phyloP scores from a whole-genome alignment of 1,140 invertebrate species.

The Zaprionus vittiger region DNA sequence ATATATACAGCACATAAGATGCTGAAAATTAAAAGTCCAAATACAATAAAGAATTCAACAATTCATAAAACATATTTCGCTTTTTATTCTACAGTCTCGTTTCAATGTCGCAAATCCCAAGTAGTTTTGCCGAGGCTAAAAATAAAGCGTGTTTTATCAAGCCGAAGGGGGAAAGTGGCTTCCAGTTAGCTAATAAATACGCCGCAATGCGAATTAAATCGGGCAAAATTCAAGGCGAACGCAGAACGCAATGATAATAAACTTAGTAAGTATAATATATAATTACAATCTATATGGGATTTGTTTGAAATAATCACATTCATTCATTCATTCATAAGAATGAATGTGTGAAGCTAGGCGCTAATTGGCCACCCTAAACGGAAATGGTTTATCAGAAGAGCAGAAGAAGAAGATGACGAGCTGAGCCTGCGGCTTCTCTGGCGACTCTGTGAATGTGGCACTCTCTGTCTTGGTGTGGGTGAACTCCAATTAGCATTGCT shows the following conservation, averaged over 20 bases:
- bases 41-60: neutral
- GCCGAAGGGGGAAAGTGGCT: slow-evolving; percentile 52
- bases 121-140: slow-evolving; percentile 30
- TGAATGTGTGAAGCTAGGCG: slow-evolving; percentile 39
- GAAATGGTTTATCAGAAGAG: slow-evolving; percentile 67
- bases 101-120: neutral
- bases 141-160: slow-evolving; percentile 56
- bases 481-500: slow-evolving; percentile 79
- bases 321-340: slow-evolving; percentile 74
- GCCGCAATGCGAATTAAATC: slow-evolving; percentile 39
- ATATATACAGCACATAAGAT: too few species aligned
- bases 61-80: neutral
- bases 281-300: slow-evolving; percentile 29
- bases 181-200: slow-evolving; percentile 57
- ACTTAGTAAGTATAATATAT: neutral
- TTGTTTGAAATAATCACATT: slow-evolving; percentile 49
- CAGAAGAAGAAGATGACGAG: slow-evolving; percentile 55
- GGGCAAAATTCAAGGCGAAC: slow-evolving; percentile 60
- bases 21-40: neutral
- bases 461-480: slow-evolving; percentile 59
- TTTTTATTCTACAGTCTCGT: neutral
- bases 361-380: slow-evolving; percentile 65
- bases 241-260: slow-evolving; percentile 36
- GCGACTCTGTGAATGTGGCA: neutral
- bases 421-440: slow-evolving; percentile 29